phyloP scores from a whole-genome alignment of 2,113 vertebrate genomes.

The Rhinoptilus africanus region DNA sequence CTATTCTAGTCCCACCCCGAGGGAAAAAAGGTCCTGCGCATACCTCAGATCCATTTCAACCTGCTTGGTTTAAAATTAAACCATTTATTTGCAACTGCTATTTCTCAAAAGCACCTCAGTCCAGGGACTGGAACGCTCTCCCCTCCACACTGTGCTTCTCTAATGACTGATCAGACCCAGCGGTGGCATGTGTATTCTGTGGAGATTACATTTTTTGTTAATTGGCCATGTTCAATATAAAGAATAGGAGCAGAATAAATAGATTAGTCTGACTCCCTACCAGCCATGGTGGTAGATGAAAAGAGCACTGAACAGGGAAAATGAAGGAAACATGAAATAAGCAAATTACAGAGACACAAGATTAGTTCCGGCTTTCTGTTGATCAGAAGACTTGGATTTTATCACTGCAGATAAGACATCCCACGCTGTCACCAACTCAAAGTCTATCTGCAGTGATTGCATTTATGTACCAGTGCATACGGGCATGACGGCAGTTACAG shows the following conservation, averaged over 20 bases:
- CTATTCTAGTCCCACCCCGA: background rate
- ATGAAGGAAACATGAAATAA: constrained; percentile 39
- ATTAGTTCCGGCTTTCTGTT: constrained; percentile 33
- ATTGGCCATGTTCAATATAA: background rate
- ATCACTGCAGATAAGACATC: constrained; percentile 5
- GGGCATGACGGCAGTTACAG: background rate
- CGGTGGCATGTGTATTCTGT: background rate
- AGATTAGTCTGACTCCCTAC: background rate
- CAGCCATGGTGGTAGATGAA: constrained; percentile 2
- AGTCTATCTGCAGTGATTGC: background rate
- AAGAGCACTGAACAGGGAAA: background rate
- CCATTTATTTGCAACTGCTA: background rate
- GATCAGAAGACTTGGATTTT: constrained; percentile 34
- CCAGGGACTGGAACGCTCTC: background rate
- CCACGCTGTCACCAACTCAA: background rate
- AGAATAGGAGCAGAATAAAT: constrained; percentile 35
- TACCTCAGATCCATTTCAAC: background rate
- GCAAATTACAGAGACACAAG: constrained; percentile 34
- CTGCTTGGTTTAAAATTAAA: background rate
- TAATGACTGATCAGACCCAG: background rate
- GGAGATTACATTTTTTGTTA: background rate
- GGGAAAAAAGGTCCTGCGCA: background rate
- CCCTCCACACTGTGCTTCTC: background rate
- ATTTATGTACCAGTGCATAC: background rate
- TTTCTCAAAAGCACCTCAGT: background rate